Percentiles rank a stretch among this genome's conserved stretches.
These are phyloP conservation scores for Temnothorax nylanderi DNA, from an alignment of 1,140 invertebrate species.

Conservation along the genomic window DNA sequence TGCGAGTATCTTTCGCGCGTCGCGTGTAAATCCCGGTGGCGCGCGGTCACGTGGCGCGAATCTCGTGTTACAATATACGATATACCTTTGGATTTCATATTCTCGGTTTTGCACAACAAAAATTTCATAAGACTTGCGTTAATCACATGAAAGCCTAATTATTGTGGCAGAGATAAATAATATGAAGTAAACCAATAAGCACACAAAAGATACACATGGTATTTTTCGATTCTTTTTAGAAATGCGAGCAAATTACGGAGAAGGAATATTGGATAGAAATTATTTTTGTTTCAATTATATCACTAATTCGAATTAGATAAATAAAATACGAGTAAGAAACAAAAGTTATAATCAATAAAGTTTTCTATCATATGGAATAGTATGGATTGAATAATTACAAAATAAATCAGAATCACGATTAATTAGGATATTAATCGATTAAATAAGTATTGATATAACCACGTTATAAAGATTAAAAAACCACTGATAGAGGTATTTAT, in stretches of 20 bases:
- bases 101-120: neutral
- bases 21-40: neutral
- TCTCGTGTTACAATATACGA: too few relatives aligned
- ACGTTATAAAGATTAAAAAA: neutral
- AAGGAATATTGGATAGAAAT: neutral
- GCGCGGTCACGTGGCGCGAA: neutral
- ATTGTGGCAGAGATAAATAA: neutral
- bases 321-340: neutral
- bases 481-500: neutral
- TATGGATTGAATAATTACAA: neutral
- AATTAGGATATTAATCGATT: neutral
- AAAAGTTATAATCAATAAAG: neutral
- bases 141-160: neutral
- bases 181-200: neutral
- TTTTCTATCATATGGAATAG: neutral
- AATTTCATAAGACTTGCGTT: neutral
- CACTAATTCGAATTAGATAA: neutral
- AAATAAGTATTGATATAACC: conserved; percentile 13
- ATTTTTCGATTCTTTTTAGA: neutral
- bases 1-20: neutral
- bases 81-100: neutral
- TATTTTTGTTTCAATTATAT: neutral
- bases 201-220: neutral
- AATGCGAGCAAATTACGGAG: neutral
- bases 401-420: conserved; percentile 2